These are phyloP conservation scores for Capricornis sumatraensis DNA, from an alignment of 2,113 vertebrate species.

Conservation along the genomic window DNA sequence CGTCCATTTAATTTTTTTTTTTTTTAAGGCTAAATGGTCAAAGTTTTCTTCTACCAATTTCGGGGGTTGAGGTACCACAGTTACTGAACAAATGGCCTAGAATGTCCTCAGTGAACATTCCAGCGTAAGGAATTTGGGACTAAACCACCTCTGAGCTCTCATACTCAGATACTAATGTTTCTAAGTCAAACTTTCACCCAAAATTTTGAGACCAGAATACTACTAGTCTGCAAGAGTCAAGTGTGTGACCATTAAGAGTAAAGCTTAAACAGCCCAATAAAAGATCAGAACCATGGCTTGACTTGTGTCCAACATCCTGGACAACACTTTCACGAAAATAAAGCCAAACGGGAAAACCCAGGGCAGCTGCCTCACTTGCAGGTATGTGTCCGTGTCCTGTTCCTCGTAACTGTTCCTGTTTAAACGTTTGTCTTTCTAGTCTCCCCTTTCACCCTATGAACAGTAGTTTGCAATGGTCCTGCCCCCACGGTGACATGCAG, in stretches of 20 bases:
- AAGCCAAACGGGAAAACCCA: not conserved
- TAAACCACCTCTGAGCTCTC: not conserved
- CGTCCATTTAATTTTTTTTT: not conserved
- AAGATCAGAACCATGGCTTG: not conserved
- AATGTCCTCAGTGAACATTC: not conserved
- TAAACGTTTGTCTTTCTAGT: not conserved
- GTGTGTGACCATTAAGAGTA: not conserved
- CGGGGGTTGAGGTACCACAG: not conserved
- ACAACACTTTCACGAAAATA: not conserved
- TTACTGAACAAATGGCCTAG: not conserved
- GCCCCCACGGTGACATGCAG: not conserved
- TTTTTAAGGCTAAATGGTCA: not conserved
- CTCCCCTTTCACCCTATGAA: not conserved
- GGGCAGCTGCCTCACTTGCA: not conserved
- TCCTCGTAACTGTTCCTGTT: not conserved
- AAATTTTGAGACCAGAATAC: not conserved
- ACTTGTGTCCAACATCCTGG: not conserved
- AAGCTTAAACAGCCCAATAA: not conserved
- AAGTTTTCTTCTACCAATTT: not conserved
- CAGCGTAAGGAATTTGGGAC: not conserved
- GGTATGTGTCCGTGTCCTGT: not conserved
- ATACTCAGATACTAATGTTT: not conserved
- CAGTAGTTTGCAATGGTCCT: not conserved
- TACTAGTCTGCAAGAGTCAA: not conserved
- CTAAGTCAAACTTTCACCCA: not conserved